phyloP scores from a whole-genome alignment of 2,797 vertebrate genomes.

The Parauchenoglanis punctatus region DNA sequence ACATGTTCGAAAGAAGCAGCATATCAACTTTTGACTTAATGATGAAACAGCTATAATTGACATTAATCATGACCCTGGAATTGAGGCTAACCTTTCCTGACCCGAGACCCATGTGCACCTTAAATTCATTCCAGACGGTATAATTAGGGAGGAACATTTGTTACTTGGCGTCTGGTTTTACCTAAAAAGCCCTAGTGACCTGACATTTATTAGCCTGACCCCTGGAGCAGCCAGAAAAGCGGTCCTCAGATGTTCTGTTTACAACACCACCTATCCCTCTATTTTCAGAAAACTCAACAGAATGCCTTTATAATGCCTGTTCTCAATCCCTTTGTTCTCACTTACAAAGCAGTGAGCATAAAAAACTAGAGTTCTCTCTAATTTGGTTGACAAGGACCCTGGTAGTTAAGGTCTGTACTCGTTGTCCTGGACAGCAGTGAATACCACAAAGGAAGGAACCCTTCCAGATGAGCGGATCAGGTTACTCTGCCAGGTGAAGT shows the following conservation, averaged over 20 bases:
- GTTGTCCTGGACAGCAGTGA: constrained; percentile 23
- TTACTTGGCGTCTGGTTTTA: constrained; percentile 66
- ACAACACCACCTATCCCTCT: constrained; percentile 61
- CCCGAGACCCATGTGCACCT: constrained; percentile 40
- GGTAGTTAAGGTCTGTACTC: neutral
- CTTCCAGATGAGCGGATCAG: constrained; percentile 1
- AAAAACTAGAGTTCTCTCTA: constrained; percentile 18
- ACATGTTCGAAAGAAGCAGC: neutral
- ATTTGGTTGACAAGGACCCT: neutral
- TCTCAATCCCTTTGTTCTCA: constrained; percentile 40
- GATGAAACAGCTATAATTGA: constrained; percentile 23
- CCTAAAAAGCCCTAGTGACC: constrained; percentile 67
- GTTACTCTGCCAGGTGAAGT: constrained; percentile 10
- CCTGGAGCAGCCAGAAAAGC: constrained; percentile 57
- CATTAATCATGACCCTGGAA: constrained; percentile 26
- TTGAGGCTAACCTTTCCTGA: constrained; percentile 38
- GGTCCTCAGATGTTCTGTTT: constrained; percentile 58
- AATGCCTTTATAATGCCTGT: constrained; percentile 22
- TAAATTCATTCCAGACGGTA: constrained; percentile 65
- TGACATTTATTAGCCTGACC: constrained; percentile 70
- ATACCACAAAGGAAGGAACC: neutral
- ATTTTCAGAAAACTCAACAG: constrained; percentile 60
- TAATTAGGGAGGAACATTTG: constrained; percentile 59
- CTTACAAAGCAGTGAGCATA: constrained; percentile 52
- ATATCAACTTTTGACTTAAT: neutral